Evolutionary conservation across 2,888 invertebrate genomes (phyloP).

Genomic region (Amblyteles armatorius): DNA sequence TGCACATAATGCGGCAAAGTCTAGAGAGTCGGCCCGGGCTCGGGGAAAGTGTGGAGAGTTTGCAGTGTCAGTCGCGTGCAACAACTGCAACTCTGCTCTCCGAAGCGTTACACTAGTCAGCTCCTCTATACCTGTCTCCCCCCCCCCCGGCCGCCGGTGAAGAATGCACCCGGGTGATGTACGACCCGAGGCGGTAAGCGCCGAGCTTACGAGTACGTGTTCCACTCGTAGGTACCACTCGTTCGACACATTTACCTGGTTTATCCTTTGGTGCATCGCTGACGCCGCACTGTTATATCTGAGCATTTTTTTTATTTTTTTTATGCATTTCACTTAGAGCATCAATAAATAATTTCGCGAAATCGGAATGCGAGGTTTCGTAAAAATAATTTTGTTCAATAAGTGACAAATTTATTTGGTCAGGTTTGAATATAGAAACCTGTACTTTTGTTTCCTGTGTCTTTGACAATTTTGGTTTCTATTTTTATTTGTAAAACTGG

Average conservation of each 20-base stretch:
- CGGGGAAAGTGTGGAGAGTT: conserved; percentile 35
- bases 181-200: conserved; percentile 25
- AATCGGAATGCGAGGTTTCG: no score
- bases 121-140: conserved; percentile 29
- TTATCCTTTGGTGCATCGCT: conserved; percentile 36
- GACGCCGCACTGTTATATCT: not conserved
- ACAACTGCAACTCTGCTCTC: conserved; percentile 22
- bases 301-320: not conserved
- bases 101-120: not conserved
- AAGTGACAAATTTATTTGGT: no score
- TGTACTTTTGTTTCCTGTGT: no score
- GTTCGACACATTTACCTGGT: conserved; percentile 19
- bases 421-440: no score
- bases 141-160: conserved; percentile 12
- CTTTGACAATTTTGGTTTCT: no score
- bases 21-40: conserved; percentile 15
- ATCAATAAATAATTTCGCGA: no score
- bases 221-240: conserved; percentile 14
- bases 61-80: conserved; percentile 56
- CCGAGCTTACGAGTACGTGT: conserved; percentile 16
- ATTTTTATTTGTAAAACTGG: no score
- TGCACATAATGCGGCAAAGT: conserved; percentile 47
- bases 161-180: conserved; percentile 52
- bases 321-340: no score
- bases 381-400: no score